These are phyloP conservation scores for Dione juno DNA, from an alignment of 2,888 invertebrate species.

Conservation along the genomic window DNA sequence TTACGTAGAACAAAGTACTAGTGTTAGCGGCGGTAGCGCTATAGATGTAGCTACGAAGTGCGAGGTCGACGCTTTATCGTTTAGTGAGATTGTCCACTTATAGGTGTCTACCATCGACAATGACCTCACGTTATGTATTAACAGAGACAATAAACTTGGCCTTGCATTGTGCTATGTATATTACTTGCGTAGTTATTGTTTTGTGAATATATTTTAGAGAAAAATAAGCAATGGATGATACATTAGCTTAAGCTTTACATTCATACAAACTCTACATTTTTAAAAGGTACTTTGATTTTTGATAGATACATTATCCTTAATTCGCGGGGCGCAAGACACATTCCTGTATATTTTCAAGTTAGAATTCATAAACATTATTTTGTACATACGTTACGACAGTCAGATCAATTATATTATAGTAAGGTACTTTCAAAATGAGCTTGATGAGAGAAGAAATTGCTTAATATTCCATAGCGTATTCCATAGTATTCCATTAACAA, in stretches of 20 bases:
- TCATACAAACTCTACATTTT: not conserved
- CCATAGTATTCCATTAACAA: too few relatives aligned
- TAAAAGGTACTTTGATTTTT: not conserved
- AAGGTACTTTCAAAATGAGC: too few relatives aligned
- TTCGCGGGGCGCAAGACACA: not conserved
- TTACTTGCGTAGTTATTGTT: constrained; percentile 17
- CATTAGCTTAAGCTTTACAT: not conserved
- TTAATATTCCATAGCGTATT: too few relatives aligned
- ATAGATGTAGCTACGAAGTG: constrained; percentile 28
- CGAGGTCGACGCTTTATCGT: constrained; percentile 42
- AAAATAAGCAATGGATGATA: constrained; percentile 1
- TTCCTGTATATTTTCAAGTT: not conserved
- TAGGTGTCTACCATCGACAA: constrained; percentile 40
- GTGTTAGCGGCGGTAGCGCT: constrained; percentile 9
- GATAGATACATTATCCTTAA: not conserved
- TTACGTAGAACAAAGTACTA: too few relatives aligned
- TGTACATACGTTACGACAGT: not conserved
- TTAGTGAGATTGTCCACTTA: constrained; percentile 42
- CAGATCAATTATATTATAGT: too few relatives aligned
- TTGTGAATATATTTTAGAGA: not conserved
- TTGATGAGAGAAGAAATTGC: too few relatives aligned
- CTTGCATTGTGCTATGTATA: constrained; percentile 40
- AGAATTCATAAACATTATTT: not conserved
- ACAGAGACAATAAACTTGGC: constrained; percentile 45
- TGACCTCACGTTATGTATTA: constrained; percentile 42